Base-by-base conservation (phyloP, 2,113 vertebrate species). In the Apodemus speciosus region DNA sequence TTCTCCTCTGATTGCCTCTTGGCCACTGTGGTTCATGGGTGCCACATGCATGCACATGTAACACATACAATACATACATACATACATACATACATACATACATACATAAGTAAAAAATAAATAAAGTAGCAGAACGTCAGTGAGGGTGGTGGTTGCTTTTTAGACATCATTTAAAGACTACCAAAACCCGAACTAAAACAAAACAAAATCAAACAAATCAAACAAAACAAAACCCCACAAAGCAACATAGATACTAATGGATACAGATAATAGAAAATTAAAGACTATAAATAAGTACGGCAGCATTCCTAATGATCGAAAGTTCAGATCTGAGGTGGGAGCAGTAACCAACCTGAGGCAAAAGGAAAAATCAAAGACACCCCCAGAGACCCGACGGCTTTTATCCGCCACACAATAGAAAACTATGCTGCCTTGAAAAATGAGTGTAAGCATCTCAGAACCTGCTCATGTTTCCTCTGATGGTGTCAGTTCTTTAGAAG, bases 141-240 rank as follows among this genome's bases (percentile, higher is more conserved):
- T 9, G 10, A 75, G 3, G 7, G 11, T 77, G 5, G 18, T 35
- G 0, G 13, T 27, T 69, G 3, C 18, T n/a, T 69, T 0, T 3
- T 6, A 1, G 20, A 8, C 32, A n/a, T 81, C 18, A 49, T 53
- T 66, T 58, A 93, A 40, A 6, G 32, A 56, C 1, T 53, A 2
- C 43, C 11, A 32, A 58, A n/a, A 51, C 53, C 51, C 35, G 56
- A 56, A 56, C 10, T 25, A 56, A 58, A 40, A 9, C 21, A 40
- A 38, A 35, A 49, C 9, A 66, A 35, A 56, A 43, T 30, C 8
- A 53, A 43, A 27, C 27, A 49, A 49, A 30, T 27, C 30, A 30
- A 23, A 56, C 32, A 79, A n/a, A n/a, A n/a, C 16, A 76, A 8
- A 35, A 35, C 6, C 35, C 11, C 14, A 64, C 15, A 46, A 32